Base-by-base conservation (phyloP, 2,113 vertebrate species). In the Symphodus melops region DNA sequence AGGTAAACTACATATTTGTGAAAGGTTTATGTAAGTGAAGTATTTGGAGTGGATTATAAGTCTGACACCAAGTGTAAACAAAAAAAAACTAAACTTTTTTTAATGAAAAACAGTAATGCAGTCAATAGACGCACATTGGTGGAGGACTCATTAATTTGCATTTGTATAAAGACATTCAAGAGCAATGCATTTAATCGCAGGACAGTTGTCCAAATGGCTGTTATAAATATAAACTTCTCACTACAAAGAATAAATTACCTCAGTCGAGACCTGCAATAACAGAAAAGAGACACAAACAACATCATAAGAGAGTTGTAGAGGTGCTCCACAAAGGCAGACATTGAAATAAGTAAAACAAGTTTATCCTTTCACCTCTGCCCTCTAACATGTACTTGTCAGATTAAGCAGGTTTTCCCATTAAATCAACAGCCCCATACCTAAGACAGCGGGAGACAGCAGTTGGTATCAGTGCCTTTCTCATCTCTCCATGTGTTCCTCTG, bases 321-420 rank as follows among this genome's bases (percentile, higher is more conserved):
- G 57, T 66, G 48, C 21, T 53, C 28, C 33, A 37, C 55, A 71
- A 79, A 86, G 37, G 49, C 28, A 75, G 21, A 72, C 69, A 54
- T 72, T 23, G 60, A 53, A 77, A 68, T 60, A 25, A 72, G 48
- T 70, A 66, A 54, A 68, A 33, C 25, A 69, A 87, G 70, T 62
- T 66, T 74, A 56, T 58, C 33, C 23, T 54, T 75, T 83, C 81
- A 87, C 66, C 77, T 66, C 55, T 23, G 2, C 25, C 64, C 72
- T 84, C 37, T 53, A 53, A 80, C n/a, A 53, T 7, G 5, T 66
- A 53, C 52, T 65, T 82, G 75, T 71, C 67, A 69, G 53, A 70
- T 82, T 67, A 86, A 69, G 83, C 77, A 49, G 13, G 57, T 79
- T 77, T 76, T 61, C 62, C 52, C 68, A 72, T 81, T 84, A 75